Base-by-base conservation (phyloP, 2,113 vertebrate genomes). In the Lycaon pictus region DNA sequence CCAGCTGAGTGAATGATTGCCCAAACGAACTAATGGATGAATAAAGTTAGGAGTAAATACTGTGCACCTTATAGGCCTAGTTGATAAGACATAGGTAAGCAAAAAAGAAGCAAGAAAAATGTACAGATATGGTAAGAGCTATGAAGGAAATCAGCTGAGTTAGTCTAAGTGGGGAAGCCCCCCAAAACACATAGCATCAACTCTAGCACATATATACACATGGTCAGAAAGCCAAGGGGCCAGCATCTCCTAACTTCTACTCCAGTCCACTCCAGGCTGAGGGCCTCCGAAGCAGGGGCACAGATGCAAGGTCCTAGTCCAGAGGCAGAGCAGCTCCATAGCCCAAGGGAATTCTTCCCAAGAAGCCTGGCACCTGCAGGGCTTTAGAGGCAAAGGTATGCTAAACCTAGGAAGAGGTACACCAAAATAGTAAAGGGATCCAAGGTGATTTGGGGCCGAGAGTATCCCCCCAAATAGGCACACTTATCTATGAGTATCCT, bases 171-270 rank as follows among this genome's bases (percentile, higher is more conserved):
- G 19, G 29, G 43, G 12, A 17, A 48, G 16, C 5, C 15, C 16
- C 13, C 23, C 3, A 37, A 67, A 29, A 62, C 2, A 13, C 20
- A 72, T 4, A 53, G 3, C 16, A 29, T n/a, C 20, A n/a, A 25
- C 2, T 8, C 19, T 13, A 11, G 15, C 3, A 16, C 4, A 4
- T 11, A 27, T 3, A 7, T 32, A 7, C 0, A 32, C 7, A 1
- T 16, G 32, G 16, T 35, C 58, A 48, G 23, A 88, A 15, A 67
- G 4, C 10, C 16, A 19, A 72, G 69, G 32, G 53, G 1, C 7
- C 72, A 1, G 20, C 1, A 1, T 62, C 51, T 77, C 5, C 0
- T 55, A 11, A 81, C 6, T 60, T 43, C 22, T 53, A 0, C 32
- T 22, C 2, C 1, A 25, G 19, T n/a, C 2, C 12, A 0, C 35